These are phyloP conservation scores for Diarsia dahlii DNA, from an alignment of 2,888 invertebrate species.

Conservation along the genomic window DNA sequence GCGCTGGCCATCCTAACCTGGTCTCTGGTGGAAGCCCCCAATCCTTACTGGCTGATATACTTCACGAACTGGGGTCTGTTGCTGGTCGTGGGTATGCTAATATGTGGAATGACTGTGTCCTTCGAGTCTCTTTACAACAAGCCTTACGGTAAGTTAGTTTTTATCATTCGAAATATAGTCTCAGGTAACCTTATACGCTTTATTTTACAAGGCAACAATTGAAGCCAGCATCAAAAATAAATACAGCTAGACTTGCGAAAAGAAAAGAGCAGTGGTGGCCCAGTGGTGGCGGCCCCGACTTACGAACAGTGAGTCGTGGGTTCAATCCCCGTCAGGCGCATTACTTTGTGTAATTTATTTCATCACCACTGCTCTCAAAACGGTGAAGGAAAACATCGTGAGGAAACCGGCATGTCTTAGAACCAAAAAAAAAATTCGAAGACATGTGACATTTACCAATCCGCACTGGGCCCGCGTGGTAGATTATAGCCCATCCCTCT, in stretches of 20 bases:
- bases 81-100: conserved; percentile 74
- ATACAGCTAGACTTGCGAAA: background rate
- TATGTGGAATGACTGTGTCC: conserved; percentile 80
- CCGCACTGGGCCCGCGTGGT: no score
- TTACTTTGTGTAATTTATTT: no score
- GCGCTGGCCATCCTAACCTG: conserved; percentile 79
- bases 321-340: no score
- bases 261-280: no score
- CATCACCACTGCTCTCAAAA: no score
- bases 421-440: no score
- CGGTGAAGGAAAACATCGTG: no score
- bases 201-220: background rate
- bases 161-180: background rate
- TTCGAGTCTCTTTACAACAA: conserved; percentile 70
- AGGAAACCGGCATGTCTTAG: no score
- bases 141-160: conserved; percentile 74
- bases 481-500: no score
- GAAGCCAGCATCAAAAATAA: background rate
- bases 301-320: no score
- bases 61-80: conserved; percentile 88
- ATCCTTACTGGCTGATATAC: conserved; percentile 80
- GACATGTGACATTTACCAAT: no score
- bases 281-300: no score
- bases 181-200: background rate
- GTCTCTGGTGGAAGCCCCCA: conserved; percentile 75